These are phyloP conservation scores for Tricholauxania praeusta DNA, from an alignment of 2,888 invertebrate genomes.

Conservation along the genomic window DNA sequence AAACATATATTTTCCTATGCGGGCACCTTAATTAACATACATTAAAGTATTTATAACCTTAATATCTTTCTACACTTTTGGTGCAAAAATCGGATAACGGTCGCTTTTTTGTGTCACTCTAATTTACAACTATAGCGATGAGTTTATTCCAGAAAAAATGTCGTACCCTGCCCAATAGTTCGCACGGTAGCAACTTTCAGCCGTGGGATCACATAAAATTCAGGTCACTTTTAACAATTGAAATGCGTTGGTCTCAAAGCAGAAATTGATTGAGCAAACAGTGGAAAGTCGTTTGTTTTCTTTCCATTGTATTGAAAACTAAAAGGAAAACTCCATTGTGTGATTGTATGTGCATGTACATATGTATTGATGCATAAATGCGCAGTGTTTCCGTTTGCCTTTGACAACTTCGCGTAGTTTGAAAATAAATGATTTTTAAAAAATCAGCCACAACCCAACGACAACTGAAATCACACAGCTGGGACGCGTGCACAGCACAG, in stretches of 20 bases:
- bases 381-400: background rate
- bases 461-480: too few species aligned
- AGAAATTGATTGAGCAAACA: background rate
- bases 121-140: too few species aligned
- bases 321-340: background rate
- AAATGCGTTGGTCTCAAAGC: background rate
- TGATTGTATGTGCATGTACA: background rate
- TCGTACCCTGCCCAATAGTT: too few species aligned
- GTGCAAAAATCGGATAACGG: too few species aligned
- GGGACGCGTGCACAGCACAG: too few species aligned
- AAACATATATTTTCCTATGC: too few species aligned
- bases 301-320: background rate
- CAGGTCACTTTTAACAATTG: background rate
- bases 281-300: background rate
- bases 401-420: background rate
- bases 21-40: too few species aligned
- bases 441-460: background rate
- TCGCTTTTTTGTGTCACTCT: too few species aligned
- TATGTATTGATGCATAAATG: background rate
- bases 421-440: slow-evolving; percentile 3
- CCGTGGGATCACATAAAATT: background rate
- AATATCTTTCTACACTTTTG: too few species aligned
- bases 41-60: too few species aligned
- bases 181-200: too few species aligned
- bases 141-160: too few species aligned